Conservation (phyloP, 2,888 invertebrate species). For the Pterostichus madidus region DNA sequence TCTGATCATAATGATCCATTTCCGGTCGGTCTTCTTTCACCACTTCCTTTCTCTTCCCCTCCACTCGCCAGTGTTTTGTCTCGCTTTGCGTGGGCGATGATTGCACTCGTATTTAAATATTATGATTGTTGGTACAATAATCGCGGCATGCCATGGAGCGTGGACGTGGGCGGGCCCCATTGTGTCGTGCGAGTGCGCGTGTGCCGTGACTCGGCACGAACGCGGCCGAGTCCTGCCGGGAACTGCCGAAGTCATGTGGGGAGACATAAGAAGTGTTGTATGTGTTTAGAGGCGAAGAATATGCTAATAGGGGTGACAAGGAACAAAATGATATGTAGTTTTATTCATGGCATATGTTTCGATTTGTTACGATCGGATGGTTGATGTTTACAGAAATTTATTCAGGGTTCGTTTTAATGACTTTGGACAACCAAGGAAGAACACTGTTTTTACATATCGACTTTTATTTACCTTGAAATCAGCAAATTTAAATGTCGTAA, state of each 20-base stretch:
- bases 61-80: conserved; percentile 44
- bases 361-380: conserved; percentile 28
- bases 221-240: not conserved
- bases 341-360: conserved; percentile 20
- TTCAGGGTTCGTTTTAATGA: too few relatives aligned
- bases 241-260: not conserved
- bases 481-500: too few relatives aligned
- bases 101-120: conserved; percentile 67
- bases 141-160: conserved; percentile 61
- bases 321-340: conserved; percentile 6
- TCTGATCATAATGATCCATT: conserved; percentile 24
- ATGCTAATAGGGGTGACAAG: conserved; percentile 43
- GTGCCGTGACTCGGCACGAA: conserved; percentile 34
- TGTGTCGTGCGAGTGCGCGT: conserved; percentile 46
- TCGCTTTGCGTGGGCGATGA: conserved; percentile 57
- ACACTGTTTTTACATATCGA: too few relatives aligned
- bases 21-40: conserved; percentile 49
- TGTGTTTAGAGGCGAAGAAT: not conserved
- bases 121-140: conserved; percentile 67
- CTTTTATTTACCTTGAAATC: too few relatives aligned
- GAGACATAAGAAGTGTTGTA: too few relatives aligned
- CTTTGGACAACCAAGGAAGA: too few relatives aligned
- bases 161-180: conserved; percentile 39
- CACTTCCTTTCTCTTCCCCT: conserved; percentile 3
- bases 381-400: not conserved